Percentiles rank a stretch among this genome's conserved stretches.
These are phyloP conservation scores for Elgonia sp. DNA, from an alignment of 2,888 invertebrate genomes.

Conservation along the genomic window DNA sequence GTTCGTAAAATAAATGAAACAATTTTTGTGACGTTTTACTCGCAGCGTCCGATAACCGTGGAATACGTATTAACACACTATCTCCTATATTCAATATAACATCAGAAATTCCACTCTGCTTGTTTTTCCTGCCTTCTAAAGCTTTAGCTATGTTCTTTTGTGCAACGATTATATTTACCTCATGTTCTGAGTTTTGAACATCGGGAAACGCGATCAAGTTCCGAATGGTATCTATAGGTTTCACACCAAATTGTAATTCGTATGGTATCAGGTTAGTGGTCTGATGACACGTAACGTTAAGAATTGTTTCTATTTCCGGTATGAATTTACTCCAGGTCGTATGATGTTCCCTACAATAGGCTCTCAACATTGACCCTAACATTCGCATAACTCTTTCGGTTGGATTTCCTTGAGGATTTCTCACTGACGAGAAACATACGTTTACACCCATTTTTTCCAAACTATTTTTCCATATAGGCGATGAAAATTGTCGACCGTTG, in stretches of 20 bases:
- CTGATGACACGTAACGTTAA: slow-evolving; percentile 42
- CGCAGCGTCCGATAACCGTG: slow-evolving; percentile 5
- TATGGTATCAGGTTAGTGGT: not conserved
- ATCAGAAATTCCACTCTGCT: not conserved
- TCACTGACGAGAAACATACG: slow-evolving; percentile 26
- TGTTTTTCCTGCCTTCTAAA: not conserved
- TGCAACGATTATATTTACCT: not conserved
- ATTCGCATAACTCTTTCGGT: not conserved
- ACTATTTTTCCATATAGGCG: slow-evolving; percentile 25
- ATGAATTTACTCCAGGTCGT: not conserved
- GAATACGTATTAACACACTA: slow-evolving; percentile 6
- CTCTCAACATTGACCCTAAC: not conserved
- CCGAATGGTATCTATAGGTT: slow-evolving; percentile 17
- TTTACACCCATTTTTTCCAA: slow-evolving; percentile 16
- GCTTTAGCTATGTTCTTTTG: not conserved
- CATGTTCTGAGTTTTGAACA: not conserved
- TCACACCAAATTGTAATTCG: slow-evolving; percentile 33
- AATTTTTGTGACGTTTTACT: slow-evolving; percentile 27
- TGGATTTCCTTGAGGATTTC: slow-evolving; percentile 16
- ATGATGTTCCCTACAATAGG: not conserved
- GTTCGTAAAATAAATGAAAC: slow-evolving; percentile 41
- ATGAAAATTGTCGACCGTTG: slow-evolving; percentile 55
- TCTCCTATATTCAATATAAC: not conserved
- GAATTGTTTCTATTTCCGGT: slow-evolving; percentile 22
- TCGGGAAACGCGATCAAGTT: not conserved